Percentiles rank a stretch among this genome's conserved stretches.
phyloP scores from a whole-genome alignment of 2,888 invertebrate genomes.

The Fragum sueziense region DNA sequence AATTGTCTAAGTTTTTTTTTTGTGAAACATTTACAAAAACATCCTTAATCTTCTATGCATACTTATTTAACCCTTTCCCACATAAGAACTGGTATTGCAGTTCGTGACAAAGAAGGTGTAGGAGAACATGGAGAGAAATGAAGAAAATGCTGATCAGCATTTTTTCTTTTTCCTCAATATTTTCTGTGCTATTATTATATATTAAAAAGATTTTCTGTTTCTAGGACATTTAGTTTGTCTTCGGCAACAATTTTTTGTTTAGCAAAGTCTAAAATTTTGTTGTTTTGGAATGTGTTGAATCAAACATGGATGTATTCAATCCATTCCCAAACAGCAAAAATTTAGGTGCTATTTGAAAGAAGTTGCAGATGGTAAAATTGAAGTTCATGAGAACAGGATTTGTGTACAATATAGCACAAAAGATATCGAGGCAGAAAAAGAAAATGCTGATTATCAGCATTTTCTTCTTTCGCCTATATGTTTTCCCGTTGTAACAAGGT shows the following conservation, averaged over 20 bases:
- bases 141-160: constrained; percentile 1
- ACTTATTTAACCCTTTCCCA: not conserved
- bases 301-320: not conserved
- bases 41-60: not conserved
- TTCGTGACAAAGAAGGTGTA: not conserved
- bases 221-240: not conserved
- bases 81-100: not conserved
- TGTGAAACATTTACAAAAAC: no score
- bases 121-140: not conserved
- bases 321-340: not conserved
- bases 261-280: not conserved
- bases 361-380: not conserved
- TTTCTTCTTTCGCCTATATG: no score
- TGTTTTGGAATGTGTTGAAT: not conserved
- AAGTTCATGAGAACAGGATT: no score
- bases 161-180: constrained; percentile 1
- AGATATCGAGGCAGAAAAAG: no score
- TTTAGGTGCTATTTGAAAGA: not conserved
- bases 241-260: not conserved
- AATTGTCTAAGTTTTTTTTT: no score
- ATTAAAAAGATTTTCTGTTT: not conserved
- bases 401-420: no score
- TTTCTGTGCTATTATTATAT: not conserved
- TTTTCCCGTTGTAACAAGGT: no score
- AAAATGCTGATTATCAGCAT: no score